Conservation (phyloP, 2,888 invertebrate genomes). For the Troides helena region DNA sequence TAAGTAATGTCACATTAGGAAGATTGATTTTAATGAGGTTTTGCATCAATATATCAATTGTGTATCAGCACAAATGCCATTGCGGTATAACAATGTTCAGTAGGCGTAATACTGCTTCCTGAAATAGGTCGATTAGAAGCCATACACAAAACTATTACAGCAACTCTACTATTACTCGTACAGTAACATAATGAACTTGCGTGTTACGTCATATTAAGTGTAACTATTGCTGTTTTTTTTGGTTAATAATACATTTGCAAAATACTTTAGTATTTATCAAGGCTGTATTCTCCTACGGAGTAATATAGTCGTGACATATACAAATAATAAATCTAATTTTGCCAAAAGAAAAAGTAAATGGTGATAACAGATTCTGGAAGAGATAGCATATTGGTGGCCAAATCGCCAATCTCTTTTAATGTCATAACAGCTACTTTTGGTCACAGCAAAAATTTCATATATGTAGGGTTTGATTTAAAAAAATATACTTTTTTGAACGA, state of each 20-base stretch:
- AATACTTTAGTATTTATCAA: too few relatives aligned
- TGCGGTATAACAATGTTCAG: neutral
- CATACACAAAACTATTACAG: constrained; percentile 9
- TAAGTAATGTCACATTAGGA: neutral
- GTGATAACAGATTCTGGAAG: too few relatives aligned
- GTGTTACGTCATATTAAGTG: neutral
- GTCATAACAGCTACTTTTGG: too few relatives aligned
- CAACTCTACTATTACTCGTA: constrained; percentile 6
- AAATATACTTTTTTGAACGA: too few relatives aligned
- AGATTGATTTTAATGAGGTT: neutral
- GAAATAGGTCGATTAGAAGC: constrained; percentile 24
- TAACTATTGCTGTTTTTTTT: neutral
- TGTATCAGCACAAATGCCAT: neutral
- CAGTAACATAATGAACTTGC: constrained; percentile 2
- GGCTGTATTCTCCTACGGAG: too few relatives aligned
- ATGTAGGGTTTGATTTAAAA: too few relatives aligned
- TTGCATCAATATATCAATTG: neutral
- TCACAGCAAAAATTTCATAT: too few relatives aligned
- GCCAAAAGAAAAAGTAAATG: too few relatives aligned
- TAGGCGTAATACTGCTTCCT: constrained; percentile 11
- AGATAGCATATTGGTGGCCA: too few relatives aligned
- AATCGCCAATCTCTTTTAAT: too few relatives aligned
- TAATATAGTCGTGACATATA: too few relatives aligned
- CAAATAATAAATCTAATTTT: too few relatives aligned
- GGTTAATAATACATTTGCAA: neutral